A percentile compares a stretch with the other conserved stretches of the same genome.
These are phyloP conservation scores for Rhagologus leucostigma DNA, from an alignment of 2,113 vertebrate species.

Conservation along the genomic window DNA sequence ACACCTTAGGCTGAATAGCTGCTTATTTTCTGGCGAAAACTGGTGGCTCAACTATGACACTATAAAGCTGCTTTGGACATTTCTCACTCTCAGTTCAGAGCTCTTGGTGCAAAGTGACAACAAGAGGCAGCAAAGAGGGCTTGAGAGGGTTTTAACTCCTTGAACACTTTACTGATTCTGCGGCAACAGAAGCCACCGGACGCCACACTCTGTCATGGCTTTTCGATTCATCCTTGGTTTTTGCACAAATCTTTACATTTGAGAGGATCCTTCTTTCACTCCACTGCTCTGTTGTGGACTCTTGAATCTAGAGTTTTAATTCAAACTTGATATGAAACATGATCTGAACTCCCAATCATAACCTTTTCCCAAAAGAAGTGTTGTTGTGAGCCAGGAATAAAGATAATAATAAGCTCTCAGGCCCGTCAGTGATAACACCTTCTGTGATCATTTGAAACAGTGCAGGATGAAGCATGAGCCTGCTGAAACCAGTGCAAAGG, in stretches of 20 bases:
- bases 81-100: not conserved
- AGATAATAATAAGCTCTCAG: not conserved
- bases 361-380: not conserved
- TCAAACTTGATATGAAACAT: not conserved
- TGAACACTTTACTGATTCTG: not conserved
- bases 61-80: not conserved
- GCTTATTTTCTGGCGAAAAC: not conserved
- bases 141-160: not conserved
- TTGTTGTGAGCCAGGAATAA: not conserved
- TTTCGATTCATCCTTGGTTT: not conserved
- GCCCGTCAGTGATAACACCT: not conserved
- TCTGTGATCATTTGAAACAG: not conserved
- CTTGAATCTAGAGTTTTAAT: not conserved
- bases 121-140: not conserved
- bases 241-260: not conserved
- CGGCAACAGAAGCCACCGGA: not conserved
- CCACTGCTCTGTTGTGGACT: not conserved
- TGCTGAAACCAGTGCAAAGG: not conserved
- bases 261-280: not conserved
- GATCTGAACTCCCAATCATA: not conserved
- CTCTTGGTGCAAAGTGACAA: not conserved
- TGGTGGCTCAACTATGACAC: accelerated
- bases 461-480: not conserved
- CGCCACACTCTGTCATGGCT: not conserved
- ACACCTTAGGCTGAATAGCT: not conserved